Evolutionary conservation across 2,797 vertebrate species (phyloP), one percentile per base, ranked within the genome.

Genomic region (Falco concolor): DNA sequence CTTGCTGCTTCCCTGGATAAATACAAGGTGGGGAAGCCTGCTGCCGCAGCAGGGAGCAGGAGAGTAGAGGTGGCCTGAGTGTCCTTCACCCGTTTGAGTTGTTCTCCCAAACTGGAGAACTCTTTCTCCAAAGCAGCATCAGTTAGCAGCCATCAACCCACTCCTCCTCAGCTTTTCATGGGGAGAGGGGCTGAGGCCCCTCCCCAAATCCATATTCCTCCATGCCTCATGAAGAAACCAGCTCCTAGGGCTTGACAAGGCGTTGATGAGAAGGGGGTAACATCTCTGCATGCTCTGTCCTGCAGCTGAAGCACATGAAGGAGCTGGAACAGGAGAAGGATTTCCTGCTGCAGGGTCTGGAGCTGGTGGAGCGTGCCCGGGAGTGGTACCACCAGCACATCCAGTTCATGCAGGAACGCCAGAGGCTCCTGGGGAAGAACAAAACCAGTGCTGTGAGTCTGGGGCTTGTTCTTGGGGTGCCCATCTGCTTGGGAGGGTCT

Each of bases 321-420:
- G 99, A 99, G 94, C 97, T 99, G 98, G 99, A 99, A 96, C 99
- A 98, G 97, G 99, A 99, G 97, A 98, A 99, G 96, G 99, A 99
- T 92, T 98, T 98, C 15, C 97, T 99, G 88, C 97, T 99, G 77
- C 98, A 99, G 19, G 99, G 99, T 4, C 97, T 99, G 97, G 99
- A 99, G 68, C 98, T 99, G 97, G 98, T 99, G 95, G 99, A 99
- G 4, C 97, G 92, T 3, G 98, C 98, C 68, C 98, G 98, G 1
- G 98, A 99, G 15, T 99, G 99, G 99, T 99, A 98, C 98, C 98
- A 98, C 95, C 98, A 98, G 75, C 99, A 99, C 90, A 98, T 99
- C 96, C 98, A 98, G 92, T 97, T 97, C 21, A 98, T 99, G 87
- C 98, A 98, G 30, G 99, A 99, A 80, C 98, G 98, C 38, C 99